phyloP scores from a whole-genome alignment of 2,113 vertebrate species.

The Myiozetetes cayanensis region DNA sequence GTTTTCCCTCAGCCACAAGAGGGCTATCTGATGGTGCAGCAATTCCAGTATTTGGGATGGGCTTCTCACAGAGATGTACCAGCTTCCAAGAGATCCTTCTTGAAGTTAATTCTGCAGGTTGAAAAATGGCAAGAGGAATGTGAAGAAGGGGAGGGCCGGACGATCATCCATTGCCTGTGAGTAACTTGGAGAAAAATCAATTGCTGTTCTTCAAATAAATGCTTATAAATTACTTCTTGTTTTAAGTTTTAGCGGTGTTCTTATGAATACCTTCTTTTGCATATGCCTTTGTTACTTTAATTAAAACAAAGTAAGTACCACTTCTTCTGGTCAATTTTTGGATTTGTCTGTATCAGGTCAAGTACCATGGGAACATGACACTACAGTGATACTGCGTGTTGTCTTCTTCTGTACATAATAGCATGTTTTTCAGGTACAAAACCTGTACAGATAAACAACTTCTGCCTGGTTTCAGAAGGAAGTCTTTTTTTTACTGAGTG shows the following conservation, averaged over 20 bases:
- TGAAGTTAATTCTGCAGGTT: conserved; percentile 96
- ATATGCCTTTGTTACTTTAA: not conserved
- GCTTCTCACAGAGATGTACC: conserved; percentile 93
- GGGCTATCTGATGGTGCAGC: conserved; percentile 97
- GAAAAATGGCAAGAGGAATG: conserved; percentile 99
- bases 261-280: not conserved
- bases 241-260: not conserved
- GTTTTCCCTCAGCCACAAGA: conserved; percentile 87
- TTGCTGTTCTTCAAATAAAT: not conserved
- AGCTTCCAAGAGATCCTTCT: conserved; percentile 94
- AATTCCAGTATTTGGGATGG: conserved; percentile 98
- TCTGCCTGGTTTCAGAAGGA: not conserved
- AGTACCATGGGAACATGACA: not conserved
- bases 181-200: conserved; percentile 47
- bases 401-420: not conserved
- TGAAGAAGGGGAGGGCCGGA: conserved; percentile 95
- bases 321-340: not conserved
- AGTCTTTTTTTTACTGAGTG: not conserved
- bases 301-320: not conserved
- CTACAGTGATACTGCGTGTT: not conserved
- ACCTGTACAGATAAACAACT: not conserved
- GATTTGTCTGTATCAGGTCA: not conserved
- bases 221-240: not conserved
- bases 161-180: conserved; percentile 97
- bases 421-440: not conserved